Base-by-base conservation (phyloP, 2,888 invertebrate genomes). In the Chloromyia formosa region DNA sequence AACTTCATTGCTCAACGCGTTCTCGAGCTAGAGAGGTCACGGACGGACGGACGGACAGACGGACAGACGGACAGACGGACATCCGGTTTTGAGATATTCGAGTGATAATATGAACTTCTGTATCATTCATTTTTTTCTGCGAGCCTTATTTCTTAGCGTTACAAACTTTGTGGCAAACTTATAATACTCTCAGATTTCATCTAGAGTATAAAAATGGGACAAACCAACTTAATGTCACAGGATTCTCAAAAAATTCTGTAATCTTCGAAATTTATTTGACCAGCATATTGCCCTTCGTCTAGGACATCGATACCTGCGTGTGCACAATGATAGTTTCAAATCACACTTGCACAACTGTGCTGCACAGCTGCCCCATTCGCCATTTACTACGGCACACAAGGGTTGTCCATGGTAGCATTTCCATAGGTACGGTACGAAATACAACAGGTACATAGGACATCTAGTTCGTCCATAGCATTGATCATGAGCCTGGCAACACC, bases 361-460 rank as follows among this genome's bases (percentile, higher is more conserved):
- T 0, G 94, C 91, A 81, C 95, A 95, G 0, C 92, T 88, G 64
- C 89, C 87, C 86, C 87, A 88, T 79, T 87, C 86, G 3, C 88
- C 89, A 79, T 90, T 88, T 76, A 89, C 88, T 61, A 88, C 78
- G 53, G 84, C 84, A 82, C 95, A 96, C 45, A 93, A 87, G 0
- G 95, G 94, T 80, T 89, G 88, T 0, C 92, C 91, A 10, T 88
- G 88, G 84, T 91, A 91, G 83, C 96, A 96, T 81, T 91, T 92
- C 95, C 95, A 96, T 80, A 92, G 90, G 83, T 95, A 96, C 1
- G 94, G 94, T 78, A 94, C 91, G 82, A 95, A 91, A 86, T 96
- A 96, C 76, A 94, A 92, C 18, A 93, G 88, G 84, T 91, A 92
- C 82, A 92, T 89, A 2, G 93, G 92, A 80, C 95, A 95, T 80